Base-by-base conservation (phyloP, 2,797 vertebrate genomes). In the Cyclura pinguis region DNA sequence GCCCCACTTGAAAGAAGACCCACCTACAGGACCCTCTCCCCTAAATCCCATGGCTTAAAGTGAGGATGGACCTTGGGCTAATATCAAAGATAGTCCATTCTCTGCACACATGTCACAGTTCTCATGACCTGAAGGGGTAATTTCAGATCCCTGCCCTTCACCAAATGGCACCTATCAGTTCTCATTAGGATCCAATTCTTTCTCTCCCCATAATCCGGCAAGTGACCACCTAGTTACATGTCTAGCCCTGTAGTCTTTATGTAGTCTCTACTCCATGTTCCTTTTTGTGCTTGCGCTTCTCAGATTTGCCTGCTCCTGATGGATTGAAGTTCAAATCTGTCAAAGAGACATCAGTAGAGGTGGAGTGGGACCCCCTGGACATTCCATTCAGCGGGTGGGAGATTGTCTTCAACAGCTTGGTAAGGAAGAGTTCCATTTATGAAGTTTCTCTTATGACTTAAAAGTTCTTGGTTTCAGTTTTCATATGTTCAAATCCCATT, bases 281-380 rank as follows among this genome's bases (percentile, higher is more conserved):
- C 57, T 91, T 38, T 20, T 52, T 90, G 84, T 89, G 83, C 76
- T 59, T 85, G 14, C 35, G 32, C 77, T 81, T 90, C 64, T n/a
- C 95, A 99, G 99, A 99, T 96, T 96, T 99, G 84, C 99, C 99
- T 32, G 98, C 98, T 93, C 99, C 99, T 4, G 99, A 99, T 93
- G 99, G 99, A 50, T 97, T 99, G 80, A 99, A 97, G 93, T 99
- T 99, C 96, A 99, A 99, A 96, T 98, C 99, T 5, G 97, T 99
- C 80, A 97, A 96, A 94, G 99, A 99, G 96, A 98, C 99, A 0
- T 98, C 98, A 0, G 98, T 99, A 80, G 98, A 99, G 92, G 99
- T 99, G 90, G 98, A 99, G 92, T 99, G 99, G 99, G 99, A 99
- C 92, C 98, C 99, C 38, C 92, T 99, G 92, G 97, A 99, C 93